Evolutionary conservation across 2,888 invertebrate species (phyloP), one percentile per base, ranked within the genome.

Genomic region (Drosophila subsilvestris): DNA sequence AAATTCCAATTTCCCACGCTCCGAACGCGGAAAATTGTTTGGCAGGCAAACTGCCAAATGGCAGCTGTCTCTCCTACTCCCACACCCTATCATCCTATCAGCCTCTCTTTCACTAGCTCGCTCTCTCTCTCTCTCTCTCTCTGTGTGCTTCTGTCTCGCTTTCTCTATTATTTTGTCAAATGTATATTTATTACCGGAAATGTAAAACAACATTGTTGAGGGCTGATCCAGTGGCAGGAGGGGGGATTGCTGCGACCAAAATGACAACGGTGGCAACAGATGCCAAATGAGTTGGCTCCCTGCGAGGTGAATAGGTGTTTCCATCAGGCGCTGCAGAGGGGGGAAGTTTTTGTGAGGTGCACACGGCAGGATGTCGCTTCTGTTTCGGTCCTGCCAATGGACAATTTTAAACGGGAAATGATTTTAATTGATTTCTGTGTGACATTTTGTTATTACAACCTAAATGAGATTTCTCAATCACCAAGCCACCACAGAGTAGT

Each of bases 141-240:
- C 25, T 1, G n/a, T n/a, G 44, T 17, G 22, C 10, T 9, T 20
- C 9, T 42, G 22, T 14, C 57, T 1, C 8, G 20, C n/a, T 43
- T 5, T 27, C 70, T 79, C 72, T 76, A 79, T 72, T 86, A 78
- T 79, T 87, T 84, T 84, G 65, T 76, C 85, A 84, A 81, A 84
- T 85, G 78, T 76, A 72, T 84, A 84, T 87, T 83, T 87, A 84
- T 84, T 87, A 83, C 85, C 79, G 84, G 85, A 84, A 87, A 87
- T 87, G 87, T 85, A 79, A 78, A 82, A 86, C 82, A 86, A 86
- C 82, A 88, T 67, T 70, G 54, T 86, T 75, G 62, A 12, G 37
- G 70, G 37, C 43, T 18, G 42, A 12, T 3, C 9, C 37, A 37
- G 6, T 8, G 48, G 18, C 8, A 12, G n/a, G 29, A 18, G 60